phyloP scores from a whole-genome alignment of 2,113 vertebrate genomes.

The Struthidea cinerea region DNA sequence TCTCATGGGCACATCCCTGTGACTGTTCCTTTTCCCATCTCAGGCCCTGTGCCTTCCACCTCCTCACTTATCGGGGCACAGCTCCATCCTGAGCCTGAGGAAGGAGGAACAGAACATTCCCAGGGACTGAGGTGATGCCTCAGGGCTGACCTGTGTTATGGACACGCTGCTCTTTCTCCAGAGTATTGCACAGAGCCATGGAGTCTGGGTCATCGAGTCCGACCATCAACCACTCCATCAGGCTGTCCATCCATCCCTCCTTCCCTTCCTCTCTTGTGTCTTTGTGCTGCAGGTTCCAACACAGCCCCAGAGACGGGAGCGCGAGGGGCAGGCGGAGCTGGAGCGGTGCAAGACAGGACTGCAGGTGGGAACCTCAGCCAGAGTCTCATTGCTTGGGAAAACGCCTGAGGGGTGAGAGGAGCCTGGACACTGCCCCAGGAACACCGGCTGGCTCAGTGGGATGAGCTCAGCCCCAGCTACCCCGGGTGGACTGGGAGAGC shows the following conservation, averaged over 20 bases:
- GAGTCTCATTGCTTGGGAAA: rapidly evolving
- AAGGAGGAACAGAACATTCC: not conserved
- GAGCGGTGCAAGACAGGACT: not conserved
- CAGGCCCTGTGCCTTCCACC: not conserved
- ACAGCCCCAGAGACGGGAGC: rapidly evolving
- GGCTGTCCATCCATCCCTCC: not conserved
- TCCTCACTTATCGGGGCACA: rapidly evolving
- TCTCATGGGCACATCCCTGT: not conserved
- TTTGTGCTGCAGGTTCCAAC: not conserved
- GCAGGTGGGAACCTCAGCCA: not conserved
- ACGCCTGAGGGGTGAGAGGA: not conserved
- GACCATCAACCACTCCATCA: not conserved
- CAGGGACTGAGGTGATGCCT: not conserved
- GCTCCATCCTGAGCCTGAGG: not conserved
- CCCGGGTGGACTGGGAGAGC: rapidly evolving
- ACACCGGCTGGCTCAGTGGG: not conserved
- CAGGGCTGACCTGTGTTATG: rapidly evolving
- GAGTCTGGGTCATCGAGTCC: not conserved
- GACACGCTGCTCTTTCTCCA: not conserved
- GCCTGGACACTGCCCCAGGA: not conserved
- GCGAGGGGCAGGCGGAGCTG: not conserved
- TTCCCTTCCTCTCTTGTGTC: not conserved
- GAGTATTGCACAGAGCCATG: not conserved
- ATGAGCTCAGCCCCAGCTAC: not conserved
- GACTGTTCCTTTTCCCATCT: not conserved